Conservation (phyloP, 2,113 vertebrate genomes). For the Sinocyclocheilus grahami region DNA sequence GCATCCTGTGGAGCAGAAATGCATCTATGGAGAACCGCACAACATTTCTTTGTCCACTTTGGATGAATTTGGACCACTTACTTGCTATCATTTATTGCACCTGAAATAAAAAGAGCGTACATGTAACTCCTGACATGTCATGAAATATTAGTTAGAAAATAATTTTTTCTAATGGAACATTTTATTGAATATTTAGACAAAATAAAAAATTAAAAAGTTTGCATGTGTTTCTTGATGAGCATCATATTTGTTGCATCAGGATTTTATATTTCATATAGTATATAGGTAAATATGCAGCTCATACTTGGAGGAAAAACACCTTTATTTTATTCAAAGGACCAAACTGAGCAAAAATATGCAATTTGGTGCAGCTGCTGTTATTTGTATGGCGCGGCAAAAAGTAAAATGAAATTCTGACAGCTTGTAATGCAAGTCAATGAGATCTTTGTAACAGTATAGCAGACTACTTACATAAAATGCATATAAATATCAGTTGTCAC, state of each 20-base stretch:
- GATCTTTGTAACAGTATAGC: not conserved
- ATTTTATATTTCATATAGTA: not conserved
- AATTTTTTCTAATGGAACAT: not conserved
- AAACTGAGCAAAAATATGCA: not conserved
- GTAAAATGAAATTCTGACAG: not conserved
- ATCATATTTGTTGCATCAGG: not conserved
- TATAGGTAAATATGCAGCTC: not conserved
- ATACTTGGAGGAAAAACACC: not conserved
- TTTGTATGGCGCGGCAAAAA: not conserved
- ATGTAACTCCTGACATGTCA: not conserved
- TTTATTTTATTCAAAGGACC: not conserved
- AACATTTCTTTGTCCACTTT: conserved; percentile 49
- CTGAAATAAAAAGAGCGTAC: conserved; percentile 51
- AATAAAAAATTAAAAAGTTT: not conserved
- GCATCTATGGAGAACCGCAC: conserved; percentile 73
- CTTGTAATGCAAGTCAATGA: not conserved
- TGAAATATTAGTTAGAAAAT: not conserved
- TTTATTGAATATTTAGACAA: not conserved
- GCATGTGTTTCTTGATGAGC: not conserved
- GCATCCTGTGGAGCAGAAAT: conserved; percentile 65
- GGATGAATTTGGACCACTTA: conserved; percentile 67
- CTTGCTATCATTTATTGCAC: conserved; percentile 70
- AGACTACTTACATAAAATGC: not conserved
- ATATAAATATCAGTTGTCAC: not conserved
- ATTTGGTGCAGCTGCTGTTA: not conserved